A percentile compares a stretch with the other conserved stretches of the same genome.
These are phyloP conservation scores for Diabrotica virgifera DNA, from an alignment of 1,140 invertebrate genomes.

Conservation along the genomic window DNA sequence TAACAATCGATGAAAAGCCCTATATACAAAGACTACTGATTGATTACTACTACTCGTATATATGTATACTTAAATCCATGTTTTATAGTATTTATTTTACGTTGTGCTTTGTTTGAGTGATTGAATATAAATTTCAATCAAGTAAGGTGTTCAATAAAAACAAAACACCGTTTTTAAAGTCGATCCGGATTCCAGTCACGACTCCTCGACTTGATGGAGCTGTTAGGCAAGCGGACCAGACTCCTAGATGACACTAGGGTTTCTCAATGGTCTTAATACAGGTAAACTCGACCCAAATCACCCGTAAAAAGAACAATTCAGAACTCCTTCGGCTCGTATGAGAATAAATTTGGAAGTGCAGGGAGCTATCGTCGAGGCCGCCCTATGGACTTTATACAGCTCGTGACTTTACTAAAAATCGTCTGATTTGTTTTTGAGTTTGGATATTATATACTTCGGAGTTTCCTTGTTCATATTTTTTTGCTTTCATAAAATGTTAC, in stretches of 20 bases:
- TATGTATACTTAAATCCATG: no score
- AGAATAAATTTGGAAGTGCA: constrained; percentile 6
- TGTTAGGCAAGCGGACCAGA: constrained; percentile 24
- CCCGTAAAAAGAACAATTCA: constrained; percentile 30
- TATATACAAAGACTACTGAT: no score
- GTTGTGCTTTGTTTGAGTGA: no score
- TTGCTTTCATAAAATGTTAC: no score
- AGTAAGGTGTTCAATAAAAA: no score
- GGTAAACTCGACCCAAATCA: constrained; percentile 29
- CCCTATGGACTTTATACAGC: not conserved
- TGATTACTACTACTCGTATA: no score
- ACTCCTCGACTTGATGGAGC: constrained; percentile 21
- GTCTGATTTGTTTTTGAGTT: not conserved
- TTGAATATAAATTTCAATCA: no score
- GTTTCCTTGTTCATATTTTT: no score
- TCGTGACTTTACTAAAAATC: not conserved
- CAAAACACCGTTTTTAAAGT: not conserved
- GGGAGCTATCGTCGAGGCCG: not conserved
- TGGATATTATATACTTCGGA: not conserved
- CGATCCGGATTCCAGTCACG: constrained; percentile 23
- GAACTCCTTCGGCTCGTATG: constrained; percentile 16
- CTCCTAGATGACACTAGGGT: constrained; percentile 23
- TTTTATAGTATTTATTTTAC: no score
- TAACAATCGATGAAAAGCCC: no score
- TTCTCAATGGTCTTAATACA: constrained; percentile 21